Conservation (phyloP, 30 jellyfish, hydroid and myxozoan species). For the Turritopsis dohrnii region DNA sequence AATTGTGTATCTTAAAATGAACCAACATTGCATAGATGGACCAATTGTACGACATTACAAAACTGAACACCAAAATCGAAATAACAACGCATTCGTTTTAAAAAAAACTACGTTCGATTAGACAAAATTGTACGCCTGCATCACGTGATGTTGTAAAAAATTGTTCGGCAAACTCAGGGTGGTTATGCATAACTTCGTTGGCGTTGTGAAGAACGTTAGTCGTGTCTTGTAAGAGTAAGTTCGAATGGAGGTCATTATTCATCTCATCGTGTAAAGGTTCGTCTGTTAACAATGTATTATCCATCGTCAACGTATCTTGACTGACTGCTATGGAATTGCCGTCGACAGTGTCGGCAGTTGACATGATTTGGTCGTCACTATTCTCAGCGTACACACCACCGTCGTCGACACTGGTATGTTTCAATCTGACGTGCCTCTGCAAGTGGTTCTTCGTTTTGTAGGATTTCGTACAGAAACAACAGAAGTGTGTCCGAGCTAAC, state of each 20-base stretch:
- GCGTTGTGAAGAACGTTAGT: neutral
- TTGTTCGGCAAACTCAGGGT: conserved; percentile 8
- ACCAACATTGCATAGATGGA: no score
- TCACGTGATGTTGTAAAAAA: neutral
- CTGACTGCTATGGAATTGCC: neutral
- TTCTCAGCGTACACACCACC: neutral
- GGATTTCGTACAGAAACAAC: conserved; percentile 13
- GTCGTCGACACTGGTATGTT: neutral
- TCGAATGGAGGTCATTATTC: neutral
- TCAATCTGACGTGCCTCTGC: neutral
- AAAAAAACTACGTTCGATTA: neutral
- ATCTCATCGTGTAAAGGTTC: neutral
- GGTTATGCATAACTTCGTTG: conserved; percentile 1
- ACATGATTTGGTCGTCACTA: neutral
- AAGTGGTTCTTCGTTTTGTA: neutral
- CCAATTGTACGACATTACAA: no score
- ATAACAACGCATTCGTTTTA: no score
- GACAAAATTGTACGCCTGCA: conserved; percentile 2
- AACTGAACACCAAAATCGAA: no score
- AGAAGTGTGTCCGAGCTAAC: neutral
- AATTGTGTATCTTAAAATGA: no score
- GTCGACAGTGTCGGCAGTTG: neutral
- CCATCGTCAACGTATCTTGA: neutral
- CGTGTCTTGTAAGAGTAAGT: neutral
- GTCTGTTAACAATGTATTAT: neutral